These are phyloP conservation scores for Ephestia elutella DNA, from an alignment of 1,140 invertebrate species.

Conservation along the genomic window DNA sequence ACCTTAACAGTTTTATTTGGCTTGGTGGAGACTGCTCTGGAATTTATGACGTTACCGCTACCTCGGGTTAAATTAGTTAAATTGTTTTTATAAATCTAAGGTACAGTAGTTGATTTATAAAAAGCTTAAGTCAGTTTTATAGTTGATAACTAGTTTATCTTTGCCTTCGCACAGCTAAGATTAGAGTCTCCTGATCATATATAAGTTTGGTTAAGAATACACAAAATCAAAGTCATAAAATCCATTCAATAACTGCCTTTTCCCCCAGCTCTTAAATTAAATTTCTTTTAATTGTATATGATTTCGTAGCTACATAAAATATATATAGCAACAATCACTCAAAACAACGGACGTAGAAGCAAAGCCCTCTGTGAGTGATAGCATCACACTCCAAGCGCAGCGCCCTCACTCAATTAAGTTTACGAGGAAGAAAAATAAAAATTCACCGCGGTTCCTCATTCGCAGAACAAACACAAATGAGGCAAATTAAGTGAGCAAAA, in stretches of 20 bases:
- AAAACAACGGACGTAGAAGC: neutral
- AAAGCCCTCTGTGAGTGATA: neutral
- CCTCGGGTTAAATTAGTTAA: neutral
- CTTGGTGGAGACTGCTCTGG: neutral
- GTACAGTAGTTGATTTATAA: too few species aligned
- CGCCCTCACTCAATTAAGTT: conserved; percentile 57
- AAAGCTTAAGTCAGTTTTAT: too few species aligned
- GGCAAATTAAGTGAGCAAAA: conserved; percentile 69
- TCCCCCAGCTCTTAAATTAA: too few species aligned
- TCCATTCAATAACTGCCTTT: neutral
- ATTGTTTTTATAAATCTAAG: too few species aligned
- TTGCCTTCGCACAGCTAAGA: too few species aligned
- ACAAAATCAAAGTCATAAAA: too few species aligned
- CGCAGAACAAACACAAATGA: conserved; percentile 63
- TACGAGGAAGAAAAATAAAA: conserved; percentile 56
- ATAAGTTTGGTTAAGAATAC: too few species aligned
- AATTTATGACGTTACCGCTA: neutral
- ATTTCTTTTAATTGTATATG: neutral
- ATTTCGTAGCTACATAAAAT: neutral
- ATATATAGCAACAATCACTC: conserved; percentile 1
- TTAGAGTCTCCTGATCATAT: too few species aligned
- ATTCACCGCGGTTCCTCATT: conserved; percentile 45
- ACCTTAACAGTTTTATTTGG: conserved; percentile 1
- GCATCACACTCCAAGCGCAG: conserved; percentile 9
- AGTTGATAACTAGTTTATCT: too few species aligned